A percentile compares a stretch with the other conserved stretches of the same genome.
phyloP scores from a whole-genome alignment of 2,888 invertebrate genomes.

The Nudaria mundana region DNA sequence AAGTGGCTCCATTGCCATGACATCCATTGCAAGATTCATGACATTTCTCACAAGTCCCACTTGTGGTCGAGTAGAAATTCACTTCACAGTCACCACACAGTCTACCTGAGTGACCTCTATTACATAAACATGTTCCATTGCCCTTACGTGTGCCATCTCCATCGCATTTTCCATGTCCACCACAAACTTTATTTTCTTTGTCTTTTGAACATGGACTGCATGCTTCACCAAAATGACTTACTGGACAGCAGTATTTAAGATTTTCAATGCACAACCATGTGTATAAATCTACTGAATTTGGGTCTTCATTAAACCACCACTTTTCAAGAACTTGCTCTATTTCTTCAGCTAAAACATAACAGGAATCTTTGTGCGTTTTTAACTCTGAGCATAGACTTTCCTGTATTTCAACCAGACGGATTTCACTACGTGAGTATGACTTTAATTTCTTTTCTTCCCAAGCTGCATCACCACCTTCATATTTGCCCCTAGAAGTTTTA shows the following conservation, averaged over 20 bases:
- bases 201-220: conserved; percentile 87
- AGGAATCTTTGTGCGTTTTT: conserved; percentile 87
- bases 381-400: conserved; percentile 90
- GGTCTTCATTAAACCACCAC: conserved; percentile 91
- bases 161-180: conserved; percentile 87
- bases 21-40: conserved; percentile 91
- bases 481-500: conserved; percentile 91
- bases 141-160: conserved; percentile 97
- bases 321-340: conserved; percentile 90
- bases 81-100: conserved; percentile 88
- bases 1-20: conserved; percentile 84
- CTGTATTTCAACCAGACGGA: conserved; percentile 94
- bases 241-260: conserved; percentile 91
- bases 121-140: conserved; percentile 93
- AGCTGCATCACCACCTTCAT: conserved; percentile 95
- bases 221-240: conserved; percentile 88
- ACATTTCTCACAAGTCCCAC: conserved; percentile 85
- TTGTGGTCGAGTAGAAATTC: conserved; percentile 85
- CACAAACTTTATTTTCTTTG: conserved; percentile 84
- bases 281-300: conserved; percentile 55
- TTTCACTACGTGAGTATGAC: conserved; percentile 92
- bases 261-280: conserved; percentile 90
- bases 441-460: conserved; percentile 95
- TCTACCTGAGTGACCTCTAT: conserved; percentile 88
- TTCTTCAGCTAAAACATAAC: conserved; percentile 90